Evolutionary conservation across 1,140 invertebrate genomes (phyloP), one percentile per base, ranked within the genome.

Genomic region (Drosophila kurseongensis): DNA sequence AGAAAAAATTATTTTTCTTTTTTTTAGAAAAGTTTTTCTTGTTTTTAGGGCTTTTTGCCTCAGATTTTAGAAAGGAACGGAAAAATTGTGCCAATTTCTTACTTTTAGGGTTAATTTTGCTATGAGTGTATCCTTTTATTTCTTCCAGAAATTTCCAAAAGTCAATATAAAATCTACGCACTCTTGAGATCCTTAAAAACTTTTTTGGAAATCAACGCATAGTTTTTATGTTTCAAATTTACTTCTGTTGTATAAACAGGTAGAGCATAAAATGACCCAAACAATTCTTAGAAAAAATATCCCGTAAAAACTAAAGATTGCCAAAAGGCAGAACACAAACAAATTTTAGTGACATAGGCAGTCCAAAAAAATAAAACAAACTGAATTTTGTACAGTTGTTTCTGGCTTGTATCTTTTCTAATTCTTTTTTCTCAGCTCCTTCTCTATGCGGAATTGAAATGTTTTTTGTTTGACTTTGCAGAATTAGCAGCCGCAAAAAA

Each of bases 401-500:
- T 73, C 54, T 13, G 38, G 40, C 48, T 52, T 66, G 44, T 54
- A 66, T 66, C 45, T 51, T 55, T 60, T 45, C 48, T 51, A 66
- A 60, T 45, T 67, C 61, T 29, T 12, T 12, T 41, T 36, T 18
- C 29, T 58, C 41, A 63, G 47, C 13, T 40, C 16, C 18, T 48
- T 47, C 42, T 66, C 60, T 48, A 48, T 71, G 67, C 66, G 65
- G 67, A 71, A 71, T 71, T 58, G 36, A 71, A 71, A 71, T 66
- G 59, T 18, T 41, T 60, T 36, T 65, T 47, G 55, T 72, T 52
- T 65, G 55, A 63, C 66, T 83, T 84, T 68, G 76, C 80, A 42
- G 84, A 84, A 83, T 83, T 84, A 84, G 75, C 74, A 68, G 51
- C 62, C 48, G 55, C 59, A 63, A 50, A 68, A 75, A 66, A 65